Conservation (phyloP, 1,140 invertebrate genomes). For the Paracyclopina nana region DNA sequence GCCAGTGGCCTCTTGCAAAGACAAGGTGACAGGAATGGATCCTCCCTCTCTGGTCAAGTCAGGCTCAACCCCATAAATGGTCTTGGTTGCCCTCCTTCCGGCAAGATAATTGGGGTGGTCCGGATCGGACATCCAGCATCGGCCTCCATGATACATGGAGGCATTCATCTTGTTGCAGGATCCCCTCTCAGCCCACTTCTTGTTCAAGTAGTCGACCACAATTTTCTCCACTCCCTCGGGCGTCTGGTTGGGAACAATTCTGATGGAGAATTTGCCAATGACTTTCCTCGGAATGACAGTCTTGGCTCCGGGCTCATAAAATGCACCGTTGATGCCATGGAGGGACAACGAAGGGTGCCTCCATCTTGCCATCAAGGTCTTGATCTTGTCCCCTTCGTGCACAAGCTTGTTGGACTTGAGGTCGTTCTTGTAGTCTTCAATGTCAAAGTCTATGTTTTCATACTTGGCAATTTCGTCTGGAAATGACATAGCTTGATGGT, state of each 20-base stretch:
- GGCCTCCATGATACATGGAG: conserved; percentile 51
- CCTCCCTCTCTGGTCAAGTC: conserved; percentile 92
- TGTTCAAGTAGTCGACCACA: conserved; percentile 48
- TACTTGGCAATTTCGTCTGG: conserved; percentile 57
- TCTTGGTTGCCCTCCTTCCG: conserved; percentile 59
- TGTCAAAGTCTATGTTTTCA: conserved; percentile 70
- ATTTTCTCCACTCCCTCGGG: conserved; percentile 50
- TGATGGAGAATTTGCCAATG: conserved; percentile 85
- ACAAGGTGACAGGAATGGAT: conserved; percentile 83
- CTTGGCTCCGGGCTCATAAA: conserved; percentile 72
- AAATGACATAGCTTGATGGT: conserved; percentile 48
- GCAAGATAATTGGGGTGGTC: conserved; percentile 78
- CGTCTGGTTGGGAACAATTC: conserved; percentile 76
- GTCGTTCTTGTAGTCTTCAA: conserved; percentile 48
- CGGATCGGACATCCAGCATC: conserved; percentile 77
- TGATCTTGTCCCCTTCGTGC: conserved; percentile 22
- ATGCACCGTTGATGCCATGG: conserved; percentile 84
- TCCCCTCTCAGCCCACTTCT: conserved; percentile 41
- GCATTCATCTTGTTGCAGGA: conserved; percentile 53
- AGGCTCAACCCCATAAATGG: conserved; percentile 76
- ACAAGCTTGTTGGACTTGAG: conserved; percentile 36
- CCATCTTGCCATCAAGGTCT: conserved; percentile 73
- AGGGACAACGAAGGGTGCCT: conserved; percentile 68
- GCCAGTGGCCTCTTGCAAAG: conserved; percentile 34
- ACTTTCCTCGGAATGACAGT: conserved; percentile 84